These are phyloP conservation scores for Brachynemurus nebulosus DNA, from an alignment of 2,888 invertebrate genomes.

Conservation along the genomic window DNA sequence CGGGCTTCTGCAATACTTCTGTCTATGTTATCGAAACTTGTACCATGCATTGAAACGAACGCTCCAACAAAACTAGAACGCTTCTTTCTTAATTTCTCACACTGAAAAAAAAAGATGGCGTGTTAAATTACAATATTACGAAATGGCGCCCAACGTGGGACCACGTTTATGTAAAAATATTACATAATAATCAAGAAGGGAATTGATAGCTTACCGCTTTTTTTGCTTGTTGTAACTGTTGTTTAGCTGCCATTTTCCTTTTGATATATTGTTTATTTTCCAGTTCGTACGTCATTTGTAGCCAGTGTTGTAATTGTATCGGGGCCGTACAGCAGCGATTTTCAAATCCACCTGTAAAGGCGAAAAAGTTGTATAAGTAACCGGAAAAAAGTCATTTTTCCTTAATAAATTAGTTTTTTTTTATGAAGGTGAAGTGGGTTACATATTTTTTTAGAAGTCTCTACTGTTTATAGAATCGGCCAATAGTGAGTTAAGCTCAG, in stretches of 20 bases:
- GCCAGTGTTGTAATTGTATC: conserved; percentile 80
- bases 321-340: conserved; percentile 79
- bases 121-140: no score
- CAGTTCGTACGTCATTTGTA: conserved; percentile 90
- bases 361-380: no score
- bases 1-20: conserved; percentile 88
- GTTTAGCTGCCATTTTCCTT: conserved; percentile 70
- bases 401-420: no score
- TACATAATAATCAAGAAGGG: no score
- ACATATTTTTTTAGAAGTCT: no score
- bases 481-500: no score
- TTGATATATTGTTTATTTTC: conserved; percentile 79
- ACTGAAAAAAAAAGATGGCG: conserved; percentile 42
- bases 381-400: no score
- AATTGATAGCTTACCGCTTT: conserved; percentile 84
- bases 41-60: conserved; percentile 92
- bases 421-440: no score
- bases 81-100: conserved; percentile 90
- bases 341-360: conserved; percentile 25
- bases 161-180: no score
- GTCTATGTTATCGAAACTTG: conserved; percentile 94
- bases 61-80: conserved; percentile 89
- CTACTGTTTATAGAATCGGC: no score
- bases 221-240: conserved; percentile 72
- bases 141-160: no score